phyloP scores from a whole-genome alignment of 2,797 vertebrate species.

The Anguilla pacifica region DNA sequence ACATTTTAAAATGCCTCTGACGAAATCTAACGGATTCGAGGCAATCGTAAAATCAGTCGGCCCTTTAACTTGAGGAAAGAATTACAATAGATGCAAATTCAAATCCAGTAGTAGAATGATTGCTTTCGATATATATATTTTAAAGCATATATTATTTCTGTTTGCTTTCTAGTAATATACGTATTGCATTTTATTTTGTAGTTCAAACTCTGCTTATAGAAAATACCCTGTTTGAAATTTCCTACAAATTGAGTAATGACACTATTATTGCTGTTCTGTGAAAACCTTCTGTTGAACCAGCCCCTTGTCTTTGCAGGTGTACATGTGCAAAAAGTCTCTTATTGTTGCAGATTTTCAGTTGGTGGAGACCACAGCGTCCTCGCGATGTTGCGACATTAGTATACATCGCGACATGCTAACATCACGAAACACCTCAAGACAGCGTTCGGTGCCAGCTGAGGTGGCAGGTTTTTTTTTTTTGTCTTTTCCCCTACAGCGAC shows the following conservation, averaged over 20 bases:
- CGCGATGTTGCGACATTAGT: background rate
- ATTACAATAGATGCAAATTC: background rate
- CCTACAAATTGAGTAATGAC: conserved; percentile 26
- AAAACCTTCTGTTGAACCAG: conserved; percentile 30
- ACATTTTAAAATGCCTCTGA: background rate
- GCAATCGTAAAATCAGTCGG: background rate
- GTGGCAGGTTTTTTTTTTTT: conserved; percentile 13
- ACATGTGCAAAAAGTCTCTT: conserved; percentile 36
- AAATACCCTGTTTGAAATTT: conserved; percentile 22
- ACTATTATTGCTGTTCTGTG: conserved; percentile 38
- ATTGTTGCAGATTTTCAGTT: background rate
- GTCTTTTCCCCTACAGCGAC: conserved; percentile 1
- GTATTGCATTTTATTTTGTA: conserved; percentile 22
- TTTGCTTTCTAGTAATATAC: conserved; percentile 2
- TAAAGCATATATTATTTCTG: conserved; percentile 11
- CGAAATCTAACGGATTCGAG: background rate
- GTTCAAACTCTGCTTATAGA: conserved; percentile 26
- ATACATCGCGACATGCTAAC: background rate
- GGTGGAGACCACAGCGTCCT: background rate
- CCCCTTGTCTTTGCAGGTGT: conserved; percentile 22
- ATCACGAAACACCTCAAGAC: conserved; percentile 14
- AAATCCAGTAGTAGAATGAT: conserved; percentile 19
- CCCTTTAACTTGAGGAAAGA: background rate
- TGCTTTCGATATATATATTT: conserved; percentile 29
- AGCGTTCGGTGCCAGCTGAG: background rate